Percentiles rank a stretch among this genome's conserved stretches.
These are phyloP conservation scores for Diprion similis DNA, from an alignment of 1,140 invertebrate genomes.

Conservation along the genomic window DNA sequence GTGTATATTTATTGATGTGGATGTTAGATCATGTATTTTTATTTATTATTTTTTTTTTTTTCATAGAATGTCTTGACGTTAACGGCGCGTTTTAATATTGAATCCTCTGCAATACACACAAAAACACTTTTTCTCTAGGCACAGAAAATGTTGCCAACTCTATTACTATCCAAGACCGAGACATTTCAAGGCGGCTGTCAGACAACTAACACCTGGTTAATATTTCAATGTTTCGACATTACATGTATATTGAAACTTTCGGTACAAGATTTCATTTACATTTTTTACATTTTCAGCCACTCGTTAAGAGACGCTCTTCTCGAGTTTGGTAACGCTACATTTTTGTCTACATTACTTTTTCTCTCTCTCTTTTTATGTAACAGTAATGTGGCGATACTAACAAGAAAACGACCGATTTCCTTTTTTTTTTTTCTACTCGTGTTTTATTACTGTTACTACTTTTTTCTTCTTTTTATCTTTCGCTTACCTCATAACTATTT, in stretches of 20 bases:
- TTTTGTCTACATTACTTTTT: too few species aligned
- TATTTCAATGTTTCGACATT: neutral
- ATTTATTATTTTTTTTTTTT: too few species aligned
- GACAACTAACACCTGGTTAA: neutral
- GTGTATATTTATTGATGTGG: neutral
- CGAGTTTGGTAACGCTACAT: too few species aligned
- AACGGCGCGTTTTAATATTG: neutral
- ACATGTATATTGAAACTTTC: too few species aligned
- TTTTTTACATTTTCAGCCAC: too few species aligned
- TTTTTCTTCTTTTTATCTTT: neutral
- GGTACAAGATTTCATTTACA: too few species aligned
- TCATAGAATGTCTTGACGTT: neutral
- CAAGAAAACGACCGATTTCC: too few species aligned
- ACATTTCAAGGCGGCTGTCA: neutral
- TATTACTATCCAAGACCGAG: slow-evolving; percentile 4
- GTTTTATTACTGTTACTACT: neutral
- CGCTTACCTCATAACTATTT: too few species aligned
- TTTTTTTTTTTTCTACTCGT: too few species aligned
- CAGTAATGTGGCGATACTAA: too few species aligned
- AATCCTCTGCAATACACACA: neutral
- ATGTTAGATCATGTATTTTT: neutral
- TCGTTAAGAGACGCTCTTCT: too few species aligned
- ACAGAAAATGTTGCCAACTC: neutral
- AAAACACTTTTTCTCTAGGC: neutral
- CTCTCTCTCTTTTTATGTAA: too few species aligned